Percentiles rank a stretch among this genome's conserved stretches.
These are phyloP conservation scores for Nasonia vitripennis DNA, from an alignment of 1,140 invertebrate genomes.

Conservation along the genomic window DNA sequence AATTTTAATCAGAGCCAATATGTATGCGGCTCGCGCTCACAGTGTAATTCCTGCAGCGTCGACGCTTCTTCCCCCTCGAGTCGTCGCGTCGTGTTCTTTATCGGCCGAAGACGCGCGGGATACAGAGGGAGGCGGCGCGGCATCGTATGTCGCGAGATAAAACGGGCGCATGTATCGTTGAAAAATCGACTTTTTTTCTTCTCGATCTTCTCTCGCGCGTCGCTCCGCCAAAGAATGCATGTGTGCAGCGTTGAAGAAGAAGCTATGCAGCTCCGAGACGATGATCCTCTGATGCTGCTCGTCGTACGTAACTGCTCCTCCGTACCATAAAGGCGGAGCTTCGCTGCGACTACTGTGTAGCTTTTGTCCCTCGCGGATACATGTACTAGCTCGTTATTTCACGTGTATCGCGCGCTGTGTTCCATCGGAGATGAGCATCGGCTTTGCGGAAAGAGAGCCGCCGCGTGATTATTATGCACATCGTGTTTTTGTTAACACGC, in stretches of 20 bases:
- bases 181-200: neutral
- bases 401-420: neutral
- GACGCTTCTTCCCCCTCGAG: slow-evolving; percentile 18
- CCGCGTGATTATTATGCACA: neutral
- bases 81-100: neutral
- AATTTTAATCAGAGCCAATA: slow-evolving; percentile 26
- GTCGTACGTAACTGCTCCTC: no score
- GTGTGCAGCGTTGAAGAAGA: neutral
- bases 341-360: neutral
- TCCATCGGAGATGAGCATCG: neutral
- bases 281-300: neutral
- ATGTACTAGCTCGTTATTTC: neutral
- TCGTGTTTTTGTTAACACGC: neutral
- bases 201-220: neutral
- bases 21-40: neutral
- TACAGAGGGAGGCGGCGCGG: neutral
- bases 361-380: neutral
- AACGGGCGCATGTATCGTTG: neutral
- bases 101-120: slow-evolving; percentile 12
- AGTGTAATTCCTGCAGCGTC: slow-evolving; percentile 14
- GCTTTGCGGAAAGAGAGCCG: neutral
- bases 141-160: slow-evolving; percentile 12
- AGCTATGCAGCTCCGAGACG: neutral
- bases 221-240: neutral
- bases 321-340: neutral